These are phyloP conservation scores for Acrocephalus scirpaceus DNA, from an alignment of 2,797 vertebrate species.

Conservation along the genomic window DNA sequence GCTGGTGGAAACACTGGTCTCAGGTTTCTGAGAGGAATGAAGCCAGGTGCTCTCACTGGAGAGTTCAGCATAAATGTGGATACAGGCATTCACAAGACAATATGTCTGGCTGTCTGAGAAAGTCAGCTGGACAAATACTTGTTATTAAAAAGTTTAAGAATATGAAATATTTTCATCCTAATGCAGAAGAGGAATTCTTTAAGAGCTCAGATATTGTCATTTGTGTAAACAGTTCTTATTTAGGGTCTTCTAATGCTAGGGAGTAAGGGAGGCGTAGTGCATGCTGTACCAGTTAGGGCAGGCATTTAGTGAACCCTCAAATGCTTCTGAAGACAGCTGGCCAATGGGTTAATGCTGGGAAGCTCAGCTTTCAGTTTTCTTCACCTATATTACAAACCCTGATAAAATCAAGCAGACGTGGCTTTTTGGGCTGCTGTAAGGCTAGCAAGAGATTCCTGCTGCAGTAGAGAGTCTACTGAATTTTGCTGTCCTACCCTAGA, in stretches of 20 bases:
- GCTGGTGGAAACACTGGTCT: not conserved
- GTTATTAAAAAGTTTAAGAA: not conserved
- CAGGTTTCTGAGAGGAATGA: not conserved
- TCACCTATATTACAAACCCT: not conserved
- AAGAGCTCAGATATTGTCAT: not conserved
- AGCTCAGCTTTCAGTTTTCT: not conserved
- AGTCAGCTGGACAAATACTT: accelerated
- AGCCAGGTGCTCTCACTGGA: not conserved
- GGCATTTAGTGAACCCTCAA: not conserved
- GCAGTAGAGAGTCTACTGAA: not conserved
- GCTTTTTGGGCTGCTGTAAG: not conserved
- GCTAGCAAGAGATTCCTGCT: not conserved
- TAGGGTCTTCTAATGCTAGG: not conserved
- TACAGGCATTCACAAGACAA: not conserved
- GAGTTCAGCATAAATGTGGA: accelerated
- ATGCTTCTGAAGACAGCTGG: not conserved
- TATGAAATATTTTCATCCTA: not conserved
- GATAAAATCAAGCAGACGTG: not conserved
- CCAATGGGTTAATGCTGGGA: not conserved
- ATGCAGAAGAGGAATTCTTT: not conserved
- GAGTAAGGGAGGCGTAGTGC: no score
- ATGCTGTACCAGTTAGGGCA: not conserved
- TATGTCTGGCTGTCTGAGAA: not conserved
- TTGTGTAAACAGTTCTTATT: not conserved
- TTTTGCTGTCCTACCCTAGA: not conserved